Base-by-base conservation (phyloP, 1,140 invertebrate genomes). In the Caligus rogercresseyi region DNA sequence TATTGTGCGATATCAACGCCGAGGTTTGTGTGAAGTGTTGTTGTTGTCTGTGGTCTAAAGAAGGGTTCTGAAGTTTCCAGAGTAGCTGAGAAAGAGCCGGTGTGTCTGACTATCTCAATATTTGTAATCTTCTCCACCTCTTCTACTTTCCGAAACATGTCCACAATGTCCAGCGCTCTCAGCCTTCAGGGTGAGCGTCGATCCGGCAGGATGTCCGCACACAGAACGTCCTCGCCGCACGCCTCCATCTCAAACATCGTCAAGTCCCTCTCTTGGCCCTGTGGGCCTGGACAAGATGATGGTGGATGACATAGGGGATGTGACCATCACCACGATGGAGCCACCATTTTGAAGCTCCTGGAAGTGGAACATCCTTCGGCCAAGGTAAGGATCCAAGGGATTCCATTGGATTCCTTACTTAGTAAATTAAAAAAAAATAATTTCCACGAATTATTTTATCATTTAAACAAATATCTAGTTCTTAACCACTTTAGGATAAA, bases 211-310 rank as follows among this genome's bases (percentile, higher is more conserved):
- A 15, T 18, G 51, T 15, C n/a, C 43, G 1, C 13, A 51, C 23
- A 18, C 52, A 1, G 20, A 63, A 25, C 54, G 25, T 19, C 92
- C 96, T 20, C 91, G 89, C 83, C 91, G 92, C 60, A 87, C 18
- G 79, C 81, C 68, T 83, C 95, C 25, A 97, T 99, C 72, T 88
- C 96, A 11, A 99, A 99, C 73, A 94, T 99, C 70, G 93, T 99
- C 2, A 99, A 99, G 75, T 95, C 89, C n/a, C 70, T 98, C 95
- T 1, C 75, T 99, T 59, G 96, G 96, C 0, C 96, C 96, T 0
- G 89, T 98, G 24, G 96, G 96, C 14, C 78, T 99, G 59, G 96
- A 99, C 73, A 99, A 99, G 80, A 99, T 99, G 96, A 75, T 99
- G 66, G 94, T 99, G 0, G 95, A 99, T 79, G 95, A 99, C 71